Evolutionary conservation across 2,113 vertebrate genomes (phyloP).

Genomic region (Protobothrops mucrosquamatus): DNA sequence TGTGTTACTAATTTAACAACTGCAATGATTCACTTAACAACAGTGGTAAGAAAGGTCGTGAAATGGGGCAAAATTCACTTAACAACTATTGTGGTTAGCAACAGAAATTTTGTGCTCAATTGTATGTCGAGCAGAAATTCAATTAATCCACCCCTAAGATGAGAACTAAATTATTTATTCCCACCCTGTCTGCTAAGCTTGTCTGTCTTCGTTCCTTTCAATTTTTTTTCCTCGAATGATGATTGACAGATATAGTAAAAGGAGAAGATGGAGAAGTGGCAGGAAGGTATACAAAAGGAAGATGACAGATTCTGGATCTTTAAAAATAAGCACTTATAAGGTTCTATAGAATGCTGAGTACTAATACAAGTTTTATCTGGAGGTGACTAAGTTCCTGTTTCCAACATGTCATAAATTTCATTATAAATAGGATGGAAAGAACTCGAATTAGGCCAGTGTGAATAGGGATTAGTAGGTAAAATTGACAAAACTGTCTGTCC

Average conservation of each 20-base stretch:
- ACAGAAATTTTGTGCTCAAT: no score
- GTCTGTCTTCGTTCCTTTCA: background rate
- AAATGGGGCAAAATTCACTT: no score
- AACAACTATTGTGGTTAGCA: no score
- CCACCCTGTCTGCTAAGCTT: background rate
- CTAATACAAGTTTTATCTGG: background rate
- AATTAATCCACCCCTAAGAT: background rate
- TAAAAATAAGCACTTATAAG: background rate
- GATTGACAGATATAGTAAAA: background rate
- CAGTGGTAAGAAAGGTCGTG: no score
- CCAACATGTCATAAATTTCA: background rate
- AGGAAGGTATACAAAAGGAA: background rate
- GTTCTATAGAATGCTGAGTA: background rate
- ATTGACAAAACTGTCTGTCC: background rate
- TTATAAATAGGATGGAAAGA: background rate
- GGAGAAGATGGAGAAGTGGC: background rate
- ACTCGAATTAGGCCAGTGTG: background rate
- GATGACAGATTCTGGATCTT: background rate
- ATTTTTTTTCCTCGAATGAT: background rate
- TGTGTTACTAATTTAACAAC: no score
- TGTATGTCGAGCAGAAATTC: background rate
- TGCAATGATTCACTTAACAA: no score
- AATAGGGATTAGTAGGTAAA: background rate
- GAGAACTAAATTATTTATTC: background rate
- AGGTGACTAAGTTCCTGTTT: background rate